Conservation (phyloP, 2,113 vertebrate species). For the Ptyas mucosa region DNA sequence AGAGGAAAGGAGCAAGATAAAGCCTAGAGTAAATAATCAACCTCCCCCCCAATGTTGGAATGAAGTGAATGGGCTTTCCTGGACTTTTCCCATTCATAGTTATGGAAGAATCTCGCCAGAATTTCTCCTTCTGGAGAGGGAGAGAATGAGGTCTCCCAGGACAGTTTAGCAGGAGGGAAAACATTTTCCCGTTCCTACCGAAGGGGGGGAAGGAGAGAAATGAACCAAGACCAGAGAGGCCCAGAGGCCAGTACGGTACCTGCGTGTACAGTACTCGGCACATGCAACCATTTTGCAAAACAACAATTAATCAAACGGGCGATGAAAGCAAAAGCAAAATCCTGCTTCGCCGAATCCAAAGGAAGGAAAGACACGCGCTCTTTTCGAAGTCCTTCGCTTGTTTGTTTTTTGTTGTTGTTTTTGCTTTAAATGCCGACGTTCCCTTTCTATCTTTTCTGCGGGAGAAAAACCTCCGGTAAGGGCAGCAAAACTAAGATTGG, state of each 20-base stretch:
- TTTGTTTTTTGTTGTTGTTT: too few relatives aligned
- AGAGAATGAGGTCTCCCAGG: neutral
- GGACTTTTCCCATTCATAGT: neutral
- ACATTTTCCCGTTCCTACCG: neutral
- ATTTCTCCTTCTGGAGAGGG: conserved; percentile 1
- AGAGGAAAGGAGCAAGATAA: neutral
- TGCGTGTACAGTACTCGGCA: neutral
- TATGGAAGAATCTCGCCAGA: neutral
- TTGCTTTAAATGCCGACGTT: neutral
- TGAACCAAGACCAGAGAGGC: neutral
- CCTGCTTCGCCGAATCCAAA: neutral
- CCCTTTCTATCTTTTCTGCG: neutral
- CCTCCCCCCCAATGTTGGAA: neutral
- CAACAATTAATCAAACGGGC: neutral
- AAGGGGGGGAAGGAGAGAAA: neutral
- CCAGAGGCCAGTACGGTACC: neutral
- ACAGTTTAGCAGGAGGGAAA: accelerated
- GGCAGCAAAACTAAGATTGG: neutral
- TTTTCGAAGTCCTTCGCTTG: too few relatives aligned
- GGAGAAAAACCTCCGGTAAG: neutral
- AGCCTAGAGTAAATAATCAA: neutral
- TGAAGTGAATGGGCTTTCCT: neutral
- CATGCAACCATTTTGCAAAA: conserved; percentile 8
- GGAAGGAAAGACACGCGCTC: neutral
- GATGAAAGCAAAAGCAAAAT: neutral